Evolutionary conservation across 2,797 vertebrate genomes (phyloP).

Genomic region (Poeciliopsis gracilis): DNA sequence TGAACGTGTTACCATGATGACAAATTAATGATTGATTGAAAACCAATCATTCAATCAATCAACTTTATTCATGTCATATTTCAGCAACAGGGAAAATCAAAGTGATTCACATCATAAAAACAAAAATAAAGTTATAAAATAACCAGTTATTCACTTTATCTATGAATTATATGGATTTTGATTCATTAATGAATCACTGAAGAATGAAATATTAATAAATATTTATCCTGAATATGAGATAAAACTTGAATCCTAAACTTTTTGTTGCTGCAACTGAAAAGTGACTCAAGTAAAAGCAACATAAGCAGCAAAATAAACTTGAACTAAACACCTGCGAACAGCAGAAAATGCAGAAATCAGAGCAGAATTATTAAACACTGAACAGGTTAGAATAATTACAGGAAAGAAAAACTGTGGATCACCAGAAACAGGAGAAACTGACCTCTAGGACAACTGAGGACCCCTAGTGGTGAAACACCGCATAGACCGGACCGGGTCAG

Average conservation of each 20-base stretch:
- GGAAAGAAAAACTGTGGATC: neutral
- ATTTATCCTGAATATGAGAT: neutral
- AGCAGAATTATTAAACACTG: neutral
- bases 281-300: neutral
- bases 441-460: neutral
- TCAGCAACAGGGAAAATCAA: no score
- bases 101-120: no score
- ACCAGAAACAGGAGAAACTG: neutral
- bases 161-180: neutral
- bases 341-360: neutral
- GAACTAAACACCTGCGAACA: neutral
- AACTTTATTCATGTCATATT: no score
- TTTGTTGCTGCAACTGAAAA: neutral
- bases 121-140: no score
- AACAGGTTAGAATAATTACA: neutral
- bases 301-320: neutral
- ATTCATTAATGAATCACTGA: neutral
- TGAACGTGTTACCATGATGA: neutral
- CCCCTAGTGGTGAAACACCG: neutral
- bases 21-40: no score
- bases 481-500: no score
- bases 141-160: neutral
- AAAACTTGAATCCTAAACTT: neutral
- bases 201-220: neutral
- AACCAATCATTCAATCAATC: neutral